Base-by-base conservation (phyloP, 2,113 vertebrate species). In the Gadus macrocephalus region DNA sequence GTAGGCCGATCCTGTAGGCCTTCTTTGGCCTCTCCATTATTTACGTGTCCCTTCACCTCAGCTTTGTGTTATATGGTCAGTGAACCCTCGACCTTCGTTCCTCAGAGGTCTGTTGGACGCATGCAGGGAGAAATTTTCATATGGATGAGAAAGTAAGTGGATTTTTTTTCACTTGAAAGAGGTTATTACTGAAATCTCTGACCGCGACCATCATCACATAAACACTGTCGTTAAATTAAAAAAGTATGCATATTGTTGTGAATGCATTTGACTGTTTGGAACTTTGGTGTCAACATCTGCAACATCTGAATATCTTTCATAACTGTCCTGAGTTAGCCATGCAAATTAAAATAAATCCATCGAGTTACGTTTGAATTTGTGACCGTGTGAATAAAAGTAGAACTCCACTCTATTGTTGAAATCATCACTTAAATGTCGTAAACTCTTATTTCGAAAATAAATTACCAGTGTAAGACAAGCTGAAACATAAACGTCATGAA, bases 301-400 rank as follows among this genome's bases (percentile, higher is more conserved):
- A 68, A 17, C 72, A 63, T 64, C 42, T 49, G 22, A 79, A 69
- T 73, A 67, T 79, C 74, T 76, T 74, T 58, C 11, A 69, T 81
- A 78, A 74, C 76, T 82, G 67, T 76, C 64, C 9, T 66, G 27
- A 19, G 59, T 12, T 9, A 49, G 42, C 42, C 42, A 49, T 49
- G 42, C 42, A 49, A 49, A 49, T 49, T 49, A 9, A 49, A 49
- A 49, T 49, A 20, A 12, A 61, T 22, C 12, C 6, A 8, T 61
- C 20, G 59, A 16, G 9, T 7, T n/a, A 58, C 55, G 2, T 58
- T 56, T 56, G 55, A 56, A 9, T 15, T 56, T 17, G 14, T 56
- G 55, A 4, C 15, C 9, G 15, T 58, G 15, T 58, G 15, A n/a
- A 58, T 58, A 58, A 58, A 58, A 58, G n/a, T 17, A 4, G n/a